phyloP scores from a whole-genome alignment of 2,113 vertebrate genomes.

The Cyrtonyx montezumae region DNA sequence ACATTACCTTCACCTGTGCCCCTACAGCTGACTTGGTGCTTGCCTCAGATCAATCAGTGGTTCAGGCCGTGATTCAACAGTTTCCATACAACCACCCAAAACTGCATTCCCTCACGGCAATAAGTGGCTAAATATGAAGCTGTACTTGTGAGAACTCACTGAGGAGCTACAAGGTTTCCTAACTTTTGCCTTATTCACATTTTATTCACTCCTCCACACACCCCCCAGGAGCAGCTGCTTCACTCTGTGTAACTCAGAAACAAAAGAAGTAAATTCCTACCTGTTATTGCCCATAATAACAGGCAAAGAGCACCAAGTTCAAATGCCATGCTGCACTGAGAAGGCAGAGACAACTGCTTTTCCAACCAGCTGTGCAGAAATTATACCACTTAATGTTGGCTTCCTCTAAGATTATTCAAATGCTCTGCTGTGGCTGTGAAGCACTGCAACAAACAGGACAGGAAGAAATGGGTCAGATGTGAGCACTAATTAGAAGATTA shows the following conservation, averaged over 20 bases:
- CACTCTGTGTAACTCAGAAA: background rate
- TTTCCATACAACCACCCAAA: background rate
- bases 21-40: too few relatives aligned
- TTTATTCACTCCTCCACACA: background rate
- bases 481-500: background rate
- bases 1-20: too few relatives aligned
- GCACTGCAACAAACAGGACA: slow-evolving; percentile 56
- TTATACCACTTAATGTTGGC: background rate
- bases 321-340: slow-evolving; percentile 56
- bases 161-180: background rate
- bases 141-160: background rate
- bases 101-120: rapidly evolving
- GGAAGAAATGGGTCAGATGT: slow-evolving; percentile 2
- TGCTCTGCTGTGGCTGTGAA: slow-evolving; percentile 3
- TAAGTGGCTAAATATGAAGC: background rate
- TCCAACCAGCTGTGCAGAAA: background rate
- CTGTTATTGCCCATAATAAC: slow-evolving; percentile 65
- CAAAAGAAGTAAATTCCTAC: slow-evolving; percentile 51
- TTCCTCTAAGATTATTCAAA: slow-evolving; percentile 1
- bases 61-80: too few relatives aligned
- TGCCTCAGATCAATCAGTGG: too few relatives aligned
- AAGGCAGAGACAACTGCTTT: background rate
- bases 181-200: background rate
- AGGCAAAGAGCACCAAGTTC: slow-evolving; percentile 10
- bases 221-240: background rate